Base-by-base conservation (phyloP, 2,797 vertebrate genomes). In the Tenualosa thibaudeaui region DNA sequence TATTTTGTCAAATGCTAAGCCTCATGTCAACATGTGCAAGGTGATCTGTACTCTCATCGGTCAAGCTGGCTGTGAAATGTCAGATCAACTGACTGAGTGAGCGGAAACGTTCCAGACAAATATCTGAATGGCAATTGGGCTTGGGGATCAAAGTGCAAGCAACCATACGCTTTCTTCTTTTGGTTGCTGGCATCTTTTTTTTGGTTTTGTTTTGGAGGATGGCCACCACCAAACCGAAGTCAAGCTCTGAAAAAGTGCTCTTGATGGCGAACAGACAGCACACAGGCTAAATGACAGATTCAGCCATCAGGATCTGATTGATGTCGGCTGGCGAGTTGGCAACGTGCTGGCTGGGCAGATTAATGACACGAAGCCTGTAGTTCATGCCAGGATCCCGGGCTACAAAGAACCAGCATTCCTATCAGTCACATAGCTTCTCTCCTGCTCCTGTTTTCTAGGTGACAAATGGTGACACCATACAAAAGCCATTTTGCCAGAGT, bases 301-400 rank as follows among this genome's bases (percentile, higher is more conserved):
- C 60, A 84, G 56, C 84, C 83, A 85, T 83, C 86, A 81, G 43
- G n/a, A 53, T 3, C 15, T 87, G 83, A 89, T 81, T 81, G 86
- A 89, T 87, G 19, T 85, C 82, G 78, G 85, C 85, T 87, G 86
- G 86, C 81, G 58, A 75, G 75, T 84, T 50, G 56, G 78, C 19
- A 26, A 22, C 46, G 81, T 49, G 24, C 37, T 78, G 10, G 40
- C 37, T 78, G 71, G 58, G 78, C 82, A 83, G 82, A 86, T 87
- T 89, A 84, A 84, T 87, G 82, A 84, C 86, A 84, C 68, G 60
- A 83, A 83, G 54, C 50, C 81, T 53, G 81, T 81, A 82, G 68
- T 43, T 56, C 78, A 58, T 60, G 86, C 82, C 56, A 83, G 50
- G 26, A 82, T 86, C 58, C 82, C 85, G 65, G 84, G 83, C 81